These are phyloP conservation scores for Ectobius pallidus DNA, from an alignment of 2,888 invertebrate species.

Conservation along the genomic window DNA sequence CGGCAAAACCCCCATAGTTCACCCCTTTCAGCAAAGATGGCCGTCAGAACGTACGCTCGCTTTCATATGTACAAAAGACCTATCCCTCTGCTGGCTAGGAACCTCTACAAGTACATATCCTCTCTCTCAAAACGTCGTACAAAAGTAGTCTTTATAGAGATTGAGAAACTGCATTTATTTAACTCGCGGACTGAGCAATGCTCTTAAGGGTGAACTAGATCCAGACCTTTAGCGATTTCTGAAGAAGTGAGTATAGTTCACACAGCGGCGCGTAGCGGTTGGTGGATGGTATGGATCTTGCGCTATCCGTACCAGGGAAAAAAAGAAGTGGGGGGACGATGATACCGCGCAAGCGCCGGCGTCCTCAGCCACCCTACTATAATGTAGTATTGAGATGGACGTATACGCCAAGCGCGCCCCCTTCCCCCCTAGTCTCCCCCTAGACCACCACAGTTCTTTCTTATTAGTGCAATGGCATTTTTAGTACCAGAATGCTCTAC, in stretches of 20 bases:
- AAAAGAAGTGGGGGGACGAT: background rate
- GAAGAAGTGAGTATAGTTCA: too few species aligned
- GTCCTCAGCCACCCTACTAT: constrained; percentile 6
- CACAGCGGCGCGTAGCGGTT: background rate
- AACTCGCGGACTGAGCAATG: background rate
- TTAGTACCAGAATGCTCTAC: constrained; percentile 27
- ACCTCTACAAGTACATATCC: too few species aligned
- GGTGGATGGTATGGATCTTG: constrained; percentile 8
- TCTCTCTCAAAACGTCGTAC: background rate
- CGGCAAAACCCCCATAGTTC: background rate
- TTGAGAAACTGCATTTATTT: background rate
- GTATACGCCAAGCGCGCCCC: constrained; percentile 4
- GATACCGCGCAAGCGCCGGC: background rate
- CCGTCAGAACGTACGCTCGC: constrained; percentile 12
- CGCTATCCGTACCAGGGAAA: too few species aligned
- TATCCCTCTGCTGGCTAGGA: background rate
- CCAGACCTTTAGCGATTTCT: background rate
- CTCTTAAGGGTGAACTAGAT: background rate
- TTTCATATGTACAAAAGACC: constrained; percentile 5
- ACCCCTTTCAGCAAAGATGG: constrained; percentile 33
- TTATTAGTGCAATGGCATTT: constrained; percentile 38
- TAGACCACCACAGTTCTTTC: too few species aligned
- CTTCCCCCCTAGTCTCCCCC: background rate
- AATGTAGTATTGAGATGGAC: constrained; percentile 1
- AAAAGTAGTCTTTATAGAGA: background rate